Evolutionary conservation across 2,797 vertebrate species (phyloP), one percentile per base, ranked within the genome.

Genomic region (Lacerta agilis): DNA sequence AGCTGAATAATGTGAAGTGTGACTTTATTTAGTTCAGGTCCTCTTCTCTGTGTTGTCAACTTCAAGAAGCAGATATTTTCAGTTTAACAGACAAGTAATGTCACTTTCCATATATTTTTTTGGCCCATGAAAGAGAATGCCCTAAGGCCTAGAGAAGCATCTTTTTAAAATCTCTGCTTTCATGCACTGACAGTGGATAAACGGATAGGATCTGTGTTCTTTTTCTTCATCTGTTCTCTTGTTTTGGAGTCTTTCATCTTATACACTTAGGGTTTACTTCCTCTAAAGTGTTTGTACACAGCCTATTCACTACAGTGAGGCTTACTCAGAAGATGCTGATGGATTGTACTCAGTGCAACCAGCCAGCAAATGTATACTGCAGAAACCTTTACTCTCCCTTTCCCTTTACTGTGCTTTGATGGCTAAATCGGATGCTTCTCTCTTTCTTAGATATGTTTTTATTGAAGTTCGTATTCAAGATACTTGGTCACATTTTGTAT

Each of bases 401-500:
- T 94, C 94, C 93, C 88, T 92, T 81, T 86, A 55, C 58, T 95
- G 91, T 95, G 93, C 89, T 95, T 94, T 91, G 90, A 93, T 81
- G 36, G 49, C 78, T 87, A 94, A 90, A 93, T 86, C 92, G 92
- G 92, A 92, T 91, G 87, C 87, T 86, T 92, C 79, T 94, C 90
- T 85, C 94, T 96, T 95, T 94, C 96, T 95, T 96, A 94, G 94
- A 88, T 96, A 96, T 83, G 92, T 88, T 73, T 97, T 97, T 92
- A 95, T 92, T 96, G 94, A 91, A 92, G 85, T 96, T 97, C 73
- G 96, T 90, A 83, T 93, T 94, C 36, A 33, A 94, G 97, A 93
- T 97, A 96, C 87, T 95, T 94, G 94, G 92, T 95, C 93, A 94
- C 96, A 95, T 97, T 97, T 97, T 97, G 92, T 97, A 97, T 96